phyloP scores from a whole-genome alignment of 30 jellyfish, hydroid and myxozoan species.

The Hydractinia symbiolongicarpus region DNA sequence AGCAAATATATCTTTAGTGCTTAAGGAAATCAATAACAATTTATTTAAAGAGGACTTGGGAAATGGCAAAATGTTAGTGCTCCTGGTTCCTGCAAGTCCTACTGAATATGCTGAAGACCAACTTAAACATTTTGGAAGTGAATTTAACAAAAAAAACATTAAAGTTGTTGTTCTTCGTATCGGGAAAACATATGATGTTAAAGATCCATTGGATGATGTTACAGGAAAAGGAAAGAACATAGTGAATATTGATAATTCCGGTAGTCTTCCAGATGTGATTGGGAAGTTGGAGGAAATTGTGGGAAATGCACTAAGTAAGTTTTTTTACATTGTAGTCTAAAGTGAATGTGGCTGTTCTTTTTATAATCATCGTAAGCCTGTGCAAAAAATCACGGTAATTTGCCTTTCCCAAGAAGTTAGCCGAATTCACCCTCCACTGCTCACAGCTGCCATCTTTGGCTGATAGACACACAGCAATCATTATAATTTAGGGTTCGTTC shows the following conservation, averaged over 20 bases:
- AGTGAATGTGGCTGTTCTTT: not conserved
- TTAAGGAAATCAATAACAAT: not conserved
- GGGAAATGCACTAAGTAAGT: constrained; percentile 2
- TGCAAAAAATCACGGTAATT: too few species aligned
- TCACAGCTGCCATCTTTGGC: too few species aligned
- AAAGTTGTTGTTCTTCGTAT: not conserved
- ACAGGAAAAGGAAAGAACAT: not conserved
- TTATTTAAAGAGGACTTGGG: not conserved
- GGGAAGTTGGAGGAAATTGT: not conserved
- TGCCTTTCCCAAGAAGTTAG: too few species aligned
- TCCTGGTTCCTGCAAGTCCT: not conserved
- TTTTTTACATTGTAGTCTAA: not conserved
- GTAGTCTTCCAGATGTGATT: constrained; percentile 5
- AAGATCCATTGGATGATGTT: not conserved
- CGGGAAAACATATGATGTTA: not conserved
- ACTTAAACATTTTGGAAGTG: not conserved
- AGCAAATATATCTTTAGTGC: not conserved
- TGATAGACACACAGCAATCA: too few species aligned
- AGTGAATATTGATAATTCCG: not conserved
- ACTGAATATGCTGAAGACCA: not conserved
- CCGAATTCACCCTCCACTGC: too few species aligned
- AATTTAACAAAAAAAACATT: not conserved
- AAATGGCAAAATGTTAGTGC: not conserved
- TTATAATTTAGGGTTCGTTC: too few species aligned
- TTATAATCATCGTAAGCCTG: too few species aligned